phyloP scores from a whole-genome alignment of 2,113 vertebrate species.

The Vulpes ferrilata region DNA sequence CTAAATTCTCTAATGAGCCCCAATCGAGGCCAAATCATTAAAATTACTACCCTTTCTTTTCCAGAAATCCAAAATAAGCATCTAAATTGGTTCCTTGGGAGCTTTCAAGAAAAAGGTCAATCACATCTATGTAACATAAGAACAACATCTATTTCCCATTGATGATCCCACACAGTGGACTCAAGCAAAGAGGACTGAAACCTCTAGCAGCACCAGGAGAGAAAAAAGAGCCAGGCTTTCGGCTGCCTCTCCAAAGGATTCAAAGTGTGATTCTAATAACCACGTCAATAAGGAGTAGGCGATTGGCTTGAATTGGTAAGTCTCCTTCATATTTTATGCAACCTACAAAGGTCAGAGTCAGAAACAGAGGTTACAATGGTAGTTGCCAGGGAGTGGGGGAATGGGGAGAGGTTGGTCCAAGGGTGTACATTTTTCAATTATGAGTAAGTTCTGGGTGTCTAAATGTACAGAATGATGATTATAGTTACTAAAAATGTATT shows the following conservation, averaged over 20 bases:
- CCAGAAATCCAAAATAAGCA: neutral
- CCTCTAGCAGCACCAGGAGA: neutral
- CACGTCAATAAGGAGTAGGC: neutral
- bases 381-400: neutral
- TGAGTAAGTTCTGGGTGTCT: neutral
- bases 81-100: neutral
- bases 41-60: neutral
- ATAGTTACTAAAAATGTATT: neutral
- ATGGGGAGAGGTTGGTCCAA: neutral
- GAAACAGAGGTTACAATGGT: neutral
- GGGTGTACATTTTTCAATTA: neutral
- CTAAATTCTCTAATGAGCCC: neutral
- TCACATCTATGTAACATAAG: neutral
- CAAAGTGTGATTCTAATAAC: neutral
- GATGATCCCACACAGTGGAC: neutral
- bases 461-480: neutral
- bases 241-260: conserved; percentile 8
- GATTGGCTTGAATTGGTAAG: neutral
- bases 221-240: neutral
- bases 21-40: neutral
- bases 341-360: neutral
- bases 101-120: neutral
- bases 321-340: neutral
- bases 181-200: neutral
- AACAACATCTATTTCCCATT: neutral